phyloP scores from a whole-genome alignment of 1,140 invertebrate species.

The Latrodectus geometricus region DNA sequence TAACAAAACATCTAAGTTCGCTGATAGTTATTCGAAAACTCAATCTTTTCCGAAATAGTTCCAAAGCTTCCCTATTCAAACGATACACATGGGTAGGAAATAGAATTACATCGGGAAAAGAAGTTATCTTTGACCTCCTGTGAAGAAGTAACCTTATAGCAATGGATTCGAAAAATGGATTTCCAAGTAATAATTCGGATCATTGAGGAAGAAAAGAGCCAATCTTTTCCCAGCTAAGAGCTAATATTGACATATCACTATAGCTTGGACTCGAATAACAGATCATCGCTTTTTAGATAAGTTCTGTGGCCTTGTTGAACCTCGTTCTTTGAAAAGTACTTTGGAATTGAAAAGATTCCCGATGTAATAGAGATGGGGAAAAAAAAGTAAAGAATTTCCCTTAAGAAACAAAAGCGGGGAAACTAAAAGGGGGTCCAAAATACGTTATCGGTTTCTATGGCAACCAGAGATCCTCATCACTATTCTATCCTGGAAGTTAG shows the following conservation, averaged over 20 bases:
- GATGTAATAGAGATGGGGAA: slow-evolving; percentile 25
- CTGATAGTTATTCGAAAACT: too few species aligned
- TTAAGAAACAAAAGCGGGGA: background rate
- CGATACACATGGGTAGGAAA: background rate
- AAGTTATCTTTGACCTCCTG: background rate
- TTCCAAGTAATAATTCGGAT: background rate
- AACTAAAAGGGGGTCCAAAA: slow-evolving; percentile 2
- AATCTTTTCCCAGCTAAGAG: background rate
- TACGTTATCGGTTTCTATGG: slow-evolving; percentile 48
- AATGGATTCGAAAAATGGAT: background rate
- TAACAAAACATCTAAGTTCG: too few species aligned
- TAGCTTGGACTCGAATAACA: slow-evolving; percentile 8
- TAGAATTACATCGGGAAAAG: background rate
- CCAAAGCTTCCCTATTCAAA: background rate
- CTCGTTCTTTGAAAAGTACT: slow-evolving; percentile 21
- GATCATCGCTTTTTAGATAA: slow-evolving; percentile 28
- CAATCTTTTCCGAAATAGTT: too few species aligned
- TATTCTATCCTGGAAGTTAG: slow-evolving; percentile 39
- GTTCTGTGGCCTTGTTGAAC: slow-evolving; percentile 26
- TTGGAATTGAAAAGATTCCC: slow-evolving; percentile 4
- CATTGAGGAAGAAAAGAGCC: background rate
- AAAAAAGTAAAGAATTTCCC: background rate
- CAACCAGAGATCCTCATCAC: slow-evolving; percentile 29
- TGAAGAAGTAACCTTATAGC: background rate
- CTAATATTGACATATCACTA: slow-evolving; percentile 49